Evolutionary conservation across 2,797 vertebrate species (phyloP), one percentile per base, ranked within the genome.

Genomic region (Podarcis siculus): DNA sequence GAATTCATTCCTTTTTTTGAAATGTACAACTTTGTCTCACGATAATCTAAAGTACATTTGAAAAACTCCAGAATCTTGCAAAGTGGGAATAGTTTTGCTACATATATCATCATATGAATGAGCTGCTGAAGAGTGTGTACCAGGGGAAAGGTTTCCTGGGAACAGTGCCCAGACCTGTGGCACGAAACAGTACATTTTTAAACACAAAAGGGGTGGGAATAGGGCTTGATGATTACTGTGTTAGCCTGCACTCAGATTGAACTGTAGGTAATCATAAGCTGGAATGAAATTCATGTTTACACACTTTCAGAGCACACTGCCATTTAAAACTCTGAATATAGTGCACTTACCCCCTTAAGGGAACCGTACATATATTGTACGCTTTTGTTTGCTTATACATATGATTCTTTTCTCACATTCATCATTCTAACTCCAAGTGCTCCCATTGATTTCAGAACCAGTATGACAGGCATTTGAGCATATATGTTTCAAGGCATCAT

Each of bases 171-270:
- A 75, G 55, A 85, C 39, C 49, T 85, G 67, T 85, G 82, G 67
- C 76, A 89, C 42, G 39, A 89, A 85, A 73, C 35, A 88, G 58
- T 82, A 88, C 82, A 85, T 85, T 85, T 88, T 89, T 73, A 84
- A 89, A 84, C 49, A 79, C 71, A 85, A 83, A 79, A 88, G 49
- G 76, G 55, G 39, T 85, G 82, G 82, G 76, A 89, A 79, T 85
- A 80, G 66, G 72, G 37, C 55, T 85, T 85, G 87, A 75, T 80
- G 77, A 85, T 80, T 64, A 85, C 67, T 80, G 5, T 75, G 67
- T 80, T 66, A 89, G 77, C 77, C 77, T 85, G 67, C 76, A 85
- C 82, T 64, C 67, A 35, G 30, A 17, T 61, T 89, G 82, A 89
- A 85, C 76, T 80, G 69, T 19, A 80, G 35, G n/a, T 79, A 80